These are phyloP conservation scores for Clamator glandarius DNA, from an alignment of 2,797 vertebrate genomes.

Conservation along the genomic window DNA sequence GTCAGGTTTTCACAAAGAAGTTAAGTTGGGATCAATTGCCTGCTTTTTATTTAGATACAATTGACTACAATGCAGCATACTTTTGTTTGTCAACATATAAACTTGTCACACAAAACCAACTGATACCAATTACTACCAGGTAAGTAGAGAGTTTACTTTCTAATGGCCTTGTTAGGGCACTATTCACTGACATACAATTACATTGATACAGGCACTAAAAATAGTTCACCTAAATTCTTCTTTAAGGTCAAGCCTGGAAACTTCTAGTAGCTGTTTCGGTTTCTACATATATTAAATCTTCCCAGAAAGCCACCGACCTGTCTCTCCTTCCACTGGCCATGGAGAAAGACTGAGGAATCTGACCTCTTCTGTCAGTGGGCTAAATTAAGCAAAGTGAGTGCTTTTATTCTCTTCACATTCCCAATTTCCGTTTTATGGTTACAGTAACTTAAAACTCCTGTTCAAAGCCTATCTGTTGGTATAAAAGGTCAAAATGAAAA, in stretches of 20 bases:
- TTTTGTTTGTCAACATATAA: neutral
- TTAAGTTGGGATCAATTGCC: fast-evolving
- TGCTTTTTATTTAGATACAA: neutral
- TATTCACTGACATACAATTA: neutral
- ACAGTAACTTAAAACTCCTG: neutral
- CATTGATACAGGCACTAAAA: neutral
- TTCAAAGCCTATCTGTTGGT: neutral
- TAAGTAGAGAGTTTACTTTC: neutral
- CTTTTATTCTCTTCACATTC: neutral
- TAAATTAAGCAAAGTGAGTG: neutral
- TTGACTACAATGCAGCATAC: neutral
- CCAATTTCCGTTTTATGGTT: neutral
- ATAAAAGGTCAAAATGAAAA: neutral
- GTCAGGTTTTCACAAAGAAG: neutral
- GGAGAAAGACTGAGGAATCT: neutral
- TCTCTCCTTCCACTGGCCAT: neutral
- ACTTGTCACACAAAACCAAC: neutral
- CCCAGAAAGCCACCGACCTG: neutral
- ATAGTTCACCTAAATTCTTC: constrained; percentile 27
- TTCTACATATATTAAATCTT: neutral
- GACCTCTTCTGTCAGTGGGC: neutral
- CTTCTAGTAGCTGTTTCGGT: neutral
- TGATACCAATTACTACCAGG: neutral
- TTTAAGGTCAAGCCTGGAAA: neutral
- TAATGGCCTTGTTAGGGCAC: neutral